phyloP scores from a whole-genome alignment of 2,888 invertebrate genomes.

The Drosophila merina region DNA sequence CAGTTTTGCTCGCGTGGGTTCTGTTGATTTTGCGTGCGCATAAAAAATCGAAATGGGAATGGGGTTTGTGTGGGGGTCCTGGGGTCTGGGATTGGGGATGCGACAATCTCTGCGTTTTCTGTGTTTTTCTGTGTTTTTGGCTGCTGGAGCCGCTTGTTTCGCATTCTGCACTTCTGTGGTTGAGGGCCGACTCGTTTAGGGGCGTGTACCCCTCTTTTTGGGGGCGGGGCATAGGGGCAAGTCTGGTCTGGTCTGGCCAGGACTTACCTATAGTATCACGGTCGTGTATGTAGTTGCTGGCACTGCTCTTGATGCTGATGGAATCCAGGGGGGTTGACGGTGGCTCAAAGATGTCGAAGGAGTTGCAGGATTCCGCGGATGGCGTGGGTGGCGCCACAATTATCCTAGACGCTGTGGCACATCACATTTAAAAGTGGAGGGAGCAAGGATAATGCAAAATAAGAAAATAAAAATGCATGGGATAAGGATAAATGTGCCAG shows the following conservation, averaged over 20 bases:
- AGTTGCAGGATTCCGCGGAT: conserved; percentile 59
- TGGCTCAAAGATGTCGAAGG: conserved; percentile 67
- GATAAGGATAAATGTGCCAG: not conserved
- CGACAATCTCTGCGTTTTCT: conserved; percentile 26
- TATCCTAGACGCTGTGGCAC: conserved; percentile 7
- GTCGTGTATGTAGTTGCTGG: conserved; percentile 67
- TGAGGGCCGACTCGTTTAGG: conserved; percentile 70
- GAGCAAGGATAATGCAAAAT: conserved; percentile 12
- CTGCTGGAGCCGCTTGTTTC: conserved; percentile 60
- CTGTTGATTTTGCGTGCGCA: conserved; percentile 65
- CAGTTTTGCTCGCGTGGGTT: conserved; percentile 63
- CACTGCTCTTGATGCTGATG: conserved; percentile 72
- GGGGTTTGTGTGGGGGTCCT: not conserved
- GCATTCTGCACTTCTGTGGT: conserved; percentile 70
- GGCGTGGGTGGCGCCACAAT: conserved; percentile 52
- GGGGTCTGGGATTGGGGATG: conserved; percentile 20
- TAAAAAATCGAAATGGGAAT: conserved; percentile 43
- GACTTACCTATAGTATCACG: conserved; percentile 67
- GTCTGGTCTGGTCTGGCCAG: not conserved
- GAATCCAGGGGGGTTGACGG: conserved; percentile 62
- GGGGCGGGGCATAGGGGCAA: not conserved
- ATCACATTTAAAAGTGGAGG: not conserved
- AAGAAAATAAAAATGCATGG: conserved; percentile 20
- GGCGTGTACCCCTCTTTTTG: conserved; percentile 59
- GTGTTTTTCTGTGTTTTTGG: conserved; percentile 37